Percentiles rank a stretch among this genome's conserved stretches.
phyloP scores from a whole-genome alignment of 2,888 invertebrate genomes.

The Drosophila pseudotalamancana region DNA sequence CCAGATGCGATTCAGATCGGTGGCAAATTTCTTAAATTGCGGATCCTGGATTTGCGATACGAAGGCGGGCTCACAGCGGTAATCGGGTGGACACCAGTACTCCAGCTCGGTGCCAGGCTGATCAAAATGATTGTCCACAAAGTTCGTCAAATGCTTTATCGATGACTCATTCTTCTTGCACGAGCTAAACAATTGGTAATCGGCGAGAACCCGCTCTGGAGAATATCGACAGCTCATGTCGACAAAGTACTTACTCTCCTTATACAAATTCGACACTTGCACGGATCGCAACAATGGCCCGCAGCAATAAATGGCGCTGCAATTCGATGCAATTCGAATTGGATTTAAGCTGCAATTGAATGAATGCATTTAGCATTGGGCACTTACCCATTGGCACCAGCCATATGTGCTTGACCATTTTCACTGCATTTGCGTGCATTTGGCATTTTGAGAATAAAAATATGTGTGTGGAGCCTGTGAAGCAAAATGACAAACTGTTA shows the following conservation, averaged over 20 bases:
- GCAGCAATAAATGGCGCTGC: slow-evolving; percentile 91
- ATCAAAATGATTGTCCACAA: slow-evolving; percentile 60
- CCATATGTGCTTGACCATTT: slow-evolving; percentile 43
- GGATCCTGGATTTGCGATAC: slow-evolving; percentile 89
- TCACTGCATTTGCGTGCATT: slow-evolving; percentile 33
- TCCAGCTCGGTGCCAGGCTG: slow-evolving; percentile 42
- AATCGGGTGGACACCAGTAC: slow-evolving; percentile 49
- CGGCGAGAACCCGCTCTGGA: slow-evolving; percentile 87
- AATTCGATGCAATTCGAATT: not conserved
- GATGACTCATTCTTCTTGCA: slow-evolving; percentile 58
- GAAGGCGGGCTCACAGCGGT: slow-evolving; percentile 79
- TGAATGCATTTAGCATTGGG: no score
- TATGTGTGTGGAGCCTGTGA: slow-evolving; percentile 21
- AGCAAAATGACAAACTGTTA: slow-evolving; percentile 26
- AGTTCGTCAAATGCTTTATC: slow-evolving; percentile 37
- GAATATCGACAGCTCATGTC: slow-evolving; percentile 92
- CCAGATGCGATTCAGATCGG: slow-evolving; percentile 90
- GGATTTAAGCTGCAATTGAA: no score
- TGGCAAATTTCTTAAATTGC: slow-evolving; percentile 89
- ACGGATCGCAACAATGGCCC: slow-evolving; percentile 91
- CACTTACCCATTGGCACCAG: slow-evolving; percentile 46
- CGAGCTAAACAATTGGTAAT: slow-evolving; percentile 86
- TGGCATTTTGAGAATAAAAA: slow-evolving; percentile 34
- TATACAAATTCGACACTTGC: slow-evolving; percentile 91
- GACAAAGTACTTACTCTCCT: slow-evolving; percentile 95